Conservation (phyloP, 2,888 invertebrate species). For the Ormia ochracea region DNA sequence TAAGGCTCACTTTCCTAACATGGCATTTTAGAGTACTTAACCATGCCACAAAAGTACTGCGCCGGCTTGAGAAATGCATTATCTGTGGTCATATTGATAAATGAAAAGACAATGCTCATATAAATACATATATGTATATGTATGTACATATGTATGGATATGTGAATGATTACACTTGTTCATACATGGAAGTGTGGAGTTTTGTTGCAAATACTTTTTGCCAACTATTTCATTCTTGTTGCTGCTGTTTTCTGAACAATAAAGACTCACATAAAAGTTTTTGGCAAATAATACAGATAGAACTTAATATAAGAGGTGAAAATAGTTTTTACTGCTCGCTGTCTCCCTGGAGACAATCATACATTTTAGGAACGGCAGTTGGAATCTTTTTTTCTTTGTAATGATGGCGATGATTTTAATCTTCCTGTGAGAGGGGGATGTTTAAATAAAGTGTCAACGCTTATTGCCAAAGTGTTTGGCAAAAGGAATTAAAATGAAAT, state of each 20-base stretch:
- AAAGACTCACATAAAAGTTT: slow-evolving; percentile 31
- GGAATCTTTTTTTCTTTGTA: background rate
- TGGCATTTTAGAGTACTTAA: background rate
- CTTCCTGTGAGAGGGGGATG: background rate
- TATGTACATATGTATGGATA: background rate
- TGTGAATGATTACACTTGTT: no score
- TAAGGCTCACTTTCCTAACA: background rate
- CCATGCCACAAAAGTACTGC: background rate
- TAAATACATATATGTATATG: background rate
- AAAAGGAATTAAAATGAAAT: slow-evolving; percentile 57
- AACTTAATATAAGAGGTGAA: slow-evolving; percentile 41
- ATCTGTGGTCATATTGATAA: background rate
- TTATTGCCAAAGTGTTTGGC: slow-evolving; percentile 57
- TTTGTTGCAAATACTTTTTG: slow-evolving; percentile 13
- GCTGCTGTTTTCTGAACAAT: slow-evolving; percentile 39
- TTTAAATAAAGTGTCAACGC: slow-evolving; percentile 55
- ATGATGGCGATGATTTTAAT: background rate
- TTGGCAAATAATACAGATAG: slow-evolving; percentile 46
- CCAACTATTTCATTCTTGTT: slow-evolving; percentile 38
- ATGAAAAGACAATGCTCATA: background rate
- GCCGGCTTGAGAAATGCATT: background rate
- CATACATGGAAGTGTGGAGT: background rate
- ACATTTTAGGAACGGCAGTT: background rate
- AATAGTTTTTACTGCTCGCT: slow-evolving; percentile 27
- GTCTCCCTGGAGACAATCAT: background rate